Conservation (phyloP, 2,797 vertebrate genomes). For the Anomalospiza imberbis region DNA sequence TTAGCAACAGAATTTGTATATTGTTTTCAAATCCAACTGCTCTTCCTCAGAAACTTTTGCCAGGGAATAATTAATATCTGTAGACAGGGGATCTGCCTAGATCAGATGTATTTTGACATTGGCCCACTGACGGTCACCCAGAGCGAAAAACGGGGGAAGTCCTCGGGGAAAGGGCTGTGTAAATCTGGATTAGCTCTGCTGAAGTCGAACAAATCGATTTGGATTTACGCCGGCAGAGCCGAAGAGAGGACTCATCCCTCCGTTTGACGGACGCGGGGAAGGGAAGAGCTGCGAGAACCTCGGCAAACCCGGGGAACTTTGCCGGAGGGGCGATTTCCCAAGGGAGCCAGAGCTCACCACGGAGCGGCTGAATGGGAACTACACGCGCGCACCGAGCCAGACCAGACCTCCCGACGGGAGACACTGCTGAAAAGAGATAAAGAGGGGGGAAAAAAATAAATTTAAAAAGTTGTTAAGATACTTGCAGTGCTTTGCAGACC, state of each 20-base stretch:
- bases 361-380: background rate
- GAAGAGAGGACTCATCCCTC: background rate
- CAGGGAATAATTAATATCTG: conserved; percentile 19
- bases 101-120: conserved; percentile 39
- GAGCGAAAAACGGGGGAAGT: background rate
- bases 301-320: background rate
- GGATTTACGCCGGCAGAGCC: background rate
- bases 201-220: conserved; percentile 13
- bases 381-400: background rate
- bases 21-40: conserved; percentile 34
- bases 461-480: background rate
- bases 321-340: background rate
- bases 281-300: background rate
- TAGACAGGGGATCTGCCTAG: conserved; percentile 18
- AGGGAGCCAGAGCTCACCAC: background rate
- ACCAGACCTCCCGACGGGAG: background rate
- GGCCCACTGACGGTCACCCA: background rate
- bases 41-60: conserved; percentile 41
- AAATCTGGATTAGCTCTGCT: conserved; percentile 39
- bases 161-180: conserved; percentile 3
- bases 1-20: conserved; percentile 28
- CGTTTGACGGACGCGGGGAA: background rate
- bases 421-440: background rate
- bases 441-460: rapidly evolving
- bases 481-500: conserved; percentile 41